Conservation (phyloP, 2,888 invertebrate species). For the Unio delphinus region DNA sequence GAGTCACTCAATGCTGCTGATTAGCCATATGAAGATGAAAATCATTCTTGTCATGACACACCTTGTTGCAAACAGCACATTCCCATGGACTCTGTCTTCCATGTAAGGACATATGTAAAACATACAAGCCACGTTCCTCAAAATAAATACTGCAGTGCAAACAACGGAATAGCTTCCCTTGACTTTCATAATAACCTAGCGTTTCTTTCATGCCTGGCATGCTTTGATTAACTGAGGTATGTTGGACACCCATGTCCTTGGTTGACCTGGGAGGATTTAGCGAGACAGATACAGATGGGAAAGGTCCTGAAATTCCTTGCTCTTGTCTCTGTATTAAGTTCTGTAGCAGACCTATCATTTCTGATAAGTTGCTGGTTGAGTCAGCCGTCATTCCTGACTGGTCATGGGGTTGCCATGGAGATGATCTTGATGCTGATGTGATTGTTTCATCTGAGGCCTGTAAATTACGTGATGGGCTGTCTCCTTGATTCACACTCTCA, state of each 20-base stretch:
- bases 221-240: constrained; percentile 43
- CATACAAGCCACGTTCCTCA: constrained; percentile 62
- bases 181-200: constrained; percentile 54
- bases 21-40: constrained; percentile 64
- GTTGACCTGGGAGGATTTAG: constrained; percentile 32
- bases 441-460: background rate
- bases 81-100: constrained; percentile 59
- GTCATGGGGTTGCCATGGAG: background rate
- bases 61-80: constrained; percentile 60
- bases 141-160: constrained; percentile 60
- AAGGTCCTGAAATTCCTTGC: constrained; percentile 17
- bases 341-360: constrained; percentile 39
- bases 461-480: background rate
- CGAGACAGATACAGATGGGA: constrained; percentile 36
- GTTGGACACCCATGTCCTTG: constrained; percentile 51
- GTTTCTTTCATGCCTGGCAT: constrained; percentile 55
- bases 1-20: constrained; percentile 49
- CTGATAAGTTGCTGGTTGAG: constrained; percentile 43
- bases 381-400: constrained; percentile 32
- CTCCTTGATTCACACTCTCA: constrained; percentile 2
- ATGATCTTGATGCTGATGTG: constrained; percentile 1
- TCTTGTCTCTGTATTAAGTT: constrained; percentile 22
- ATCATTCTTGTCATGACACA: constrained; percentile 60
- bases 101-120: constrained; percentile 61
- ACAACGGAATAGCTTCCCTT: constrained; percentile 60